phyloP scores from a whole-genome alignment of 37 sponge, comb jelly and placozoan genomes.

The Oopsacas minuta region DNA sequence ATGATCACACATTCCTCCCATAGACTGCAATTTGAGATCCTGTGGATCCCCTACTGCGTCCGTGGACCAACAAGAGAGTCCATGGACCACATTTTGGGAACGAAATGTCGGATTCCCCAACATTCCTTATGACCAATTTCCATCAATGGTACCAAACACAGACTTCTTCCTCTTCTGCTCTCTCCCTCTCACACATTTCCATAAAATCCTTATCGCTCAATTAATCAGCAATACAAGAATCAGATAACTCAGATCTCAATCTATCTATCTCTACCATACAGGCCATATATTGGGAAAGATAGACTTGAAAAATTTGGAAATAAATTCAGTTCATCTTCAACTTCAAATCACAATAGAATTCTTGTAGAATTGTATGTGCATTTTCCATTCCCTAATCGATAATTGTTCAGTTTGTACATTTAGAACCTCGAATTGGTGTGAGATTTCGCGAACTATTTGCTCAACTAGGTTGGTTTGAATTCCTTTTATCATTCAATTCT shows the following conservation, averaged over 20 bases:
- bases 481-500: background rate
- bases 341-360: background rate
- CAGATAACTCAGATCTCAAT: background rate
- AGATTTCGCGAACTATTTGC: background rate
- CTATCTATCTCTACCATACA: slow-evolving; percentile 4
- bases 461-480: background rate
- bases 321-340: background rate
- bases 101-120: no score
- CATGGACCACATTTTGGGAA: no score
- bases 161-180: background rate
- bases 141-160: no score
- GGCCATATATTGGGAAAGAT: background rate
- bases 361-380: background rate
- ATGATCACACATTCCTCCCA: no score
- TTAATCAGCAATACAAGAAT: background rate
- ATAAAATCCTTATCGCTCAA: background rate
- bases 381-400: background rate
- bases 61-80: no score
- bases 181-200: background rate
- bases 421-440: background rate
- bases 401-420: background rate
- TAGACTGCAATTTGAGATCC: no score
- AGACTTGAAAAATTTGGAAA: slow-evolving; percentile 1
- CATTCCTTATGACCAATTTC: no score
- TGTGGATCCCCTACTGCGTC: no score